Evolutionary conservation across 1,140 invertebrate species (phyloP).

Genomic region (Aporrectodea caliginosa): DNA sequence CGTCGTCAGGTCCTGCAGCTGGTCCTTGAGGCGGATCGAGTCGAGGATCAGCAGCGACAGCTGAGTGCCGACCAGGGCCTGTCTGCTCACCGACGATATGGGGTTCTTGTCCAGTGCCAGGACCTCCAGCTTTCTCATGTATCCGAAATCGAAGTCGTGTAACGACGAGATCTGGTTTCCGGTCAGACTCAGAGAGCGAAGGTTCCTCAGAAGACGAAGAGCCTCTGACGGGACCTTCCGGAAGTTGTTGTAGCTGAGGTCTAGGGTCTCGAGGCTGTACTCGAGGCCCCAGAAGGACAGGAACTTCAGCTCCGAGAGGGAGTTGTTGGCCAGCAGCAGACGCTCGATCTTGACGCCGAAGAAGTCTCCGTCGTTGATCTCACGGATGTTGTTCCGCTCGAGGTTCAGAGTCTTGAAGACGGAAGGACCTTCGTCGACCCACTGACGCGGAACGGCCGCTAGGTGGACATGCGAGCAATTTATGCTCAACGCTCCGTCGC

Average conservation of each 20-base stretch:
- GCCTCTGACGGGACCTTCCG: slow-evolving; percentile 16
- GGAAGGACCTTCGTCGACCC: background rate
- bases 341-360: slow-evolving; percentile 25
- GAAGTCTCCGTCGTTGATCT: slow-evolving; percentile 23
- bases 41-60: slow-evolving; percentile 18
- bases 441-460: background rate
- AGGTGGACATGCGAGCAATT: slow-evolving; percentile 7
- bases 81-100: background rate
- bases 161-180: slow-evolving; percentile 16
- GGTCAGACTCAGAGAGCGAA: slow-evolving; percentile 13
- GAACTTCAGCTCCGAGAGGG: slow-evolving; percentile 7
- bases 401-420: slow-evolving; percentile 22
- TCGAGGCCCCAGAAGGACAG: slow-evolving; percentile 28
- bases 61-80: slow-evolving; percentile 9
- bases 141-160: slow-evolving; percentile 18
- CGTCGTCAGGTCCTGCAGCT: slow-evolving; percentile 3
- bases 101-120: slow-evolving; percentile 27
- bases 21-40: background rate
- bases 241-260: slow-evolving; percentile 29
- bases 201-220: slow-evolving; percentile 7
- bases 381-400: background rate
- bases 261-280: slow-evolving; percentile 24
- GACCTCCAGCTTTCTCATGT: slow-evolving; percentile 16
- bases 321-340: slow-evolving; percentile 26
- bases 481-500: slow-evolving; percentile 8